These are phyloP conservation scores for Pseudobourletiella spinata DNA, from an alignment of 1,140 invertebrate genomes.

Conservation along the genomic window DNA sequence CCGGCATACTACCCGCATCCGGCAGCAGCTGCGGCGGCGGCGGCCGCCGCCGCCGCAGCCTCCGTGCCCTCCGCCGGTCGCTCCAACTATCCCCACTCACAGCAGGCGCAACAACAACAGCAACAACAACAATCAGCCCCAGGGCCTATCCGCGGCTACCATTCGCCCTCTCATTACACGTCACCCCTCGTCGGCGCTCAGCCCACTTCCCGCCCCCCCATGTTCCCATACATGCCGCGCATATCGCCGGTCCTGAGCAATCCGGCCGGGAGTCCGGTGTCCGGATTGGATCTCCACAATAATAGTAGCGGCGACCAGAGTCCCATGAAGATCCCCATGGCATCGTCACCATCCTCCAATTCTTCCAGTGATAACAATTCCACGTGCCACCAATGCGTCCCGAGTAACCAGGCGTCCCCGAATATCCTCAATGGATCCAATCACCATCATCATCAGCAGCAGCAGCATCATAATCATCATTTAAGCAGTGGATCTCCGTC, in stretches of 20 bases:
- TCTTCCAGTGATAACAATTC: constrained; percentile 29
- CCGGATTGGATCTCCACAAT: not conserved
- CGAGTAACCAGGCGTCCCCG: not conserved
- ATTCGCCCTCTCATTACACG: constrained; percentile 28
- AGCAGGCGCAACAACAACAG: not conserved
- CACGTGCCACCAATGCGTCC: constrained; percentile 25
- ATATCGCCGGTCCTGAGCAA: constrained; percentile 19
- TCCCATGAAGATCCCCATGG: constrained; percentile 27
- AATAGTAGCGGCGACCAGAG: not conserved
- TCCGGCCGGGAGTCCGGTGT: constrained; percentile 19
- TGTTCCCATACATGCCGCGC: constrained; percentile 15
- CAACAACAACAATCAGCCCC: constrained; percentile 25
- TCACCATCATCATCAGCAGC: constrained; percentile 13
- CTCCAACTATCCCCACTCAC: not conserved
- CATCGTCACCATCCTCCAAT: constrained; percentile 21
- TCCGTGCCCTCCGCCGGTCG: constrained; percentile 12
- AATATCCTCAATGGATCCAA: not conserved
- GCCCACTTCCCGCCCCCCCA: constrained; percentile 4
- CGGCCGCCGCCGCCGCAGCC: constrained; percentile 27
- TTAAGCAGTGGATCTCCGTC: constrained; percentile 11
- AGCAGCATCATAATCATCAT: constrained; percentile 10
- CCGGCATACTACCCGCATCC: constrained; percentile 27
- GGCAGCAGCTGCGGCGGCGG: constrained; percentile 21
- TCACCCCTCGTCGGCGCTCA: constrained; percentile 4
- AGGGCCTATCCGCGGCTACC: constrained; percentile 27